These are phyloP conservation scores for Caenorhabditis imperialis DNA, from an alignment of 2,888 invertebrate genomes.

Conservation along the genomic window DNA sequence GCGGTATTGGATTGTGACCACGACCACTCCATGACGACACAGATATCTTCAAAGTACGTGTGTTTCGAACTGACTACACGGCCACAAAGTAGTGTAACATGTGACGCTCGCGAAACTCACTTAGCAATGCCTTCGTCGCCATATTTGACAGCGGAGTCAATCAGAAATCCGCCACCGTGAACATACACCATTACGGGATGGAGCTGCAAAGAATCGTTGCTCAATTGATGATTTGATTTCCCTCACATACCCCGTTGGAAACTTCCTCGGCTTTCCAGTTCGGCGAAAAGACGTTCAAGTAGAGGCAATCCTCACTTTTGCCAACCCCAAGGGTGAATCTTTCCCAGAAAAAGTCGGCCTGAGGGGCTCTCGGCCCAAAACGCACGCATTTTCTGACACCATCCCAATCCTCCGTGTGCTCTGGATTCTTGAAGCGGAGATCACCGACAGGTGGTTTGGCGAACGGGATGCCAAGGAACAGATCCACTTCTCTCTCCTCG, in stretches of 20 bases:
- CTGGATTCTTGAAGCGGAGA: constrained; percentile 70
- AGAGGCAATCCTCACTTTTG: constrained; percentile 73
- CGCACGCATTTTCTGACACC: constrained; percentile 58
- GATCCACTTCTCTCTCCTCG: constrained; percentile 58
- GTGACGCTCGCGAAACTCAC: constrained; percentile 30
- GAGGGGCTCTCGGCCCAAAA: constrained; percentile 67
- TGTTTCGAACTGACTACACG: neutral
- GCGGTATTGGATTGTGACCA: constrained; percentile 70
- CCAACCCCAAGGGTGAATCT: constrained; percentile 57
- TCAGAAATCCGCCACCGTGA: constrained; percentile 67
- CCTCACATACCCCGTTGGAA: constrained; percentile 36
- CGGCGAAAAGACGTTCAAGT: constrained; percentile 73
- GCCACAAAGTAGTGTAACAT: constrained; percentile 6
- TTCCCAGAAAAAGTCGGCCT: constrained; percentile 70
- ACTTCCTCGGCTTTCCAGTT: constrained; percentile 60
- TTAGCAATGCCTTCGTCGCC: constrained; percentile 69
- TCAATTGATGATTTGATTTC: neutral
- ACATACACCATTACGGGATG: constrained; percentile 68
- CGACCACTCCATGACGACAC: constrained; percentile 69
- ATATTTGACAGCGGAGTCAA: constrained; percentile 69
- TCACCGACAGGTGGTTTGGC: constrained; percentile 74
- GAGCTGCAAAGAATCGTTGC: constrained; percentile 40
- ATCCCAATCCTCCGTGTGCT: constrained; percentile 67
- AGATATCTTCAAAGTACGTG: constrained; percentile 52
- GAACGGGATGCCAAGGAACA: constrained; percentile 73